Evolutionary conservation across 2,797 vertebrate genomes (phyloP), one percentile per base, ranked within the genome.

Genomic region (Pipistrellus kuhlii): DNA sequence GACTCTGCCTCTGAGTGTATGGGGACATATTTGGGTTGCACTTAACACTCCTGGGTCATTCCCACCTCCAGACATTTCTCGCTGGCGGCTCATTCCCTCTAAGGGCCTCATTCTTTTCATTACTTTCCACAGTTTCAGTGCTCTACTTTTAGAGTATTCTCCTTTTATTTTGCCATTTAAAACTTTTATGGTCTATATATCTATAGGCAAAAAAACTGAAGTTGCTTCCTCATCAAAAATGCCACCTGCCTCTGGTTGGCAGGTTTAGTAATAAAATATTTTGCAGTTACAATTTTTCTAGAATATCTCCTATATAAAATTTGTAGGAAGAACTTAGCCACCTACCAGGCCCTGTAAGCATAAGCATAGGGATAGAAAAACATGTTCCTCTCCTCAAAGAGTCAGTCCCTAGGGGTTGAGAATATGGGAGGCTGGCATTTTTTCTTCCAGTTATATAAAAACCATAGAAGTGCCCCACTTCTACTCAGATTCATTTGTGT

Each of bases 401-500:
- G n/a, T 81, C 23, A 78, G 27, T 86, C 86, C 46, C 32, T 46
- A 62, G 18, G 46, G 48, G 5, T n/a, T 62, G 46, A 82, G 51
- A 48, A 48, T 77, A 57, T n/a, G 57, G 30, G 46, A 77, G 30
- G 25, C 30, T 82, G 23, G 18, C 53, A 35, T 57, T 77, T 93
- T 57, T 90, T 48, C 78, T 88, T 48, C 46, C 21, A 53, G 75
- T 86, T 96, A 84, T 8, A n/a, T 72, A 92, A 95, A 93, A 71
- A 89, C 93, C 25, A 77, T 73, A 93, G 48, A 83, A 84, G 35
- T 59, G 53, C 59, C 69, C 82, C 53, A 80, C 94, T 93, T 96
- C 82, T 97, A 77, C 48, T 93, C 68, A 93, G 15, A 85, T 94
- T 90, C 93, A 94, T 90, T 92, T 90, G 82, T 18, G 7, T 69